Base-by-base conservation (phyloP, 2,888 invertebrate species). In the Stictocephala bisonia region DNA sequence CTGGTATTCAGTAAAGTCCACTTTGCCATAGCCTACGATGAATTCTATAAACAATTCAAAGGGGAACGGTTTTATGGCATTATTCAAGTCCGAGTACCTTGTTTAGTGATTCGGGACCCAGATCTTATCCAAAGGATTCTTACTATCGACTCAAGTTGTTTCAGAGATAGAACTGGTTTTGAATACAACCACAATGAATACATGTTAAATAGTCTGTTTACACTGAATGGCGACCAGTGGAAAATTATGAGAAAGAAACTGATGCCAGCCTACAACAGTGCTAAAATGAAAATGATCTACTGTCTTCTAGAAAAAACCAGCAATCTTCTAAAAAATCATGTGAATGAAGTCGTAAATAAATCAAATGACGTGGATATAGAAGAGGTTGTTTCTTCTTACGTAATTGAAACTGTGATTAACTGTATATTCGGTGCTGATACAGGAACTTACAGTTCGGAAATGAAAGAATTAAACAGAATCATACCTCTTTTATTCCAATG, bases 101-200 rank as follows among this genome's bases (percentile, higher is more conserved):
- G 85, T 0, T 79, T 89, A n/a, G 82, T 86, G 35, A 76, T 89
- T 0, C 80, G 86, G 75, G 88, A 89, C 80, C 85, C 87, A 4
- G 88, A 89, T 3, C 79, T 90, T 15, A 86, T 90, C 4, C 89
- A 88, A 81, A 84, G 85, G 29, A 82, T 90, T 7, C 84, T 86
- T 72, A 86, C 88, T 27, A 85, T 87, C 71, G 88, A 89, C 78
- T 88, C 88, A 80, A 88, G 89, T 71, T 83, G 87, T 81, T 89
- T 89, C 77, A 84, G 86, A 13, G 88, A 89, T 76, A 82, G 87
- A 31, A 24, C 20, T 20, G 84, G 83, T 60, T 78, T 83, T 3
- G 76, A 87, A 2, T 82, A 80, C 69, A 81, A 82, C 18, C 83
- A 81, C 20, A 82, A 84, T 1, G 69, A 69, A 15, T 69, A 50